These are phyloP conservation scores for Dryocosmus kuriphilus DNA, from an alignment of 2,888 invertebrate species.

Conservation along the genomic window DNA sequence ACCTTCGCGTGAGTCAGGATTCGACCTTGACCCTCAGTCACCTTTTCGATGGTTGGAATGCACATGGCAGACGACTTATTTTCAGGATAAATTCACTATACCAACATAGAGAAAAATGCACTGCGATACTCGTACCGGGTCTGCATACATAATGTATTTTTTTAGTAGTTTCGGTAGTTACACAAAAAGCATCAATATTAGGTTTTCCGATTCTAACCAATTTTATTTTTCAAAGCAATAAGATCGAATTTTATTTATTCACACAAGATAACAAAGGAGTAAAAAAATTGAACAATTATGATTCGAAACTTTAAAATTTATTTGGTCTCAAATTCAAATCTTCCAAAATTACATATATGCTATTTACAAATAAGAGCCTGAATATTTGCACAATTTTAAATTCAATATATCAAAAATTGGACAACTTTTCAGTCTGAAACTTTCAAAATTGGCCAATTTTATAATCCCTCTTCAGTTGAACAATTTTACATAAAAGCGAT, in stretches of 20 bases:
- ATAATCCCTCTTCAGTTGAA: too few relatives aligned
- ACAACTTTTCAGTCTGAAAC: too few relatives aligned
- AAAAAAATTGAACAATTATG: too few relatives aligned
- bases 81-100: constrained; percentile 13
- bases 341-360: not conserved
- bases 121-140: not conserved
- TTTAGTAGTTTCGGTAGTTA: not conserved
- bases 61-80: constrained; percentile 33
- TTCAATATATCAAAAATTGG: too few relatives aligned
- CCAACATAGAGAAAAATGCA: not conserved
- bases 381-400: too few relatives aligned
- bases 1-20: constrained; percentile 57
- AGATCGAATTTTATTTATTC: not conserved
- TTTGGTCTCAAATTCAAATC: not conserved
- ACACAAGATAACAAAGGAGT: not conserved
- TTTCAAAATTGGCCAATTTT: too few relatives aligned
- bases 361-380: too few relatives aligned
- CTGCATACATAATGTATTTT: not conserved
- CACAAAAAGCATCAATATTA: not conserved
- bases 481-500: too few relatives aligned
- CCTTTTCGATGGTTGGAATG: constrained; percentile 51
- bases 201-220: not conserved
- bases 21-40: constrained; percentile 64
- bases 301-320: not conserved
- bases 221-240: not conserved